Evolutionary conservation across 2,113 vertebrate species (phyloP).

Genomic region (Aythya baeri): DNA sequence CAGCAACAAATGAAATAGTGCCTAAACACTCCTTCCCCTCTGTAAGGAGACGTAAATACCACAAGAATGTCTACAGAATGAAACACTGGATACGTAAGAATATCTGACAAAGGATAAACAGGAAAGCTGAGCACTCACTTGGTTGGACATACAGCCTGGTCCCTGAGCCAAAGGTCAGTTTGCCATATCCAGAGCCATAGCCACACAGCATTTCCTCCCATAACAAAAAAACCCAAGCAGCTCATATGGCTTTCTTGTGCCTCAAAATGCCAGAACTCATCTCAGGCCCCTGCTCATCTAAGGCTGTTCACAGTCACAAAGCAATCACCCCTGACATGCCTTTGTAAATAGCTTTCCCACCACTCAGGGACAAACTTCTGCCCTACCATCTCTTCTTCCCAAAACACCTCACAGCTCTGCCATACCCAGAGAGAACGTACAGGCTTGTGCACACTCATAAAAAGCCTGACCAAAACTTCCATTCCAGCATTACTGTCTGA

Average conservation of each 20-base stretch:
- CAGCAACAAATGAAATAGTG: rapidly evolving
- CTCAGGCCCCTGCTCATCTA: no score
- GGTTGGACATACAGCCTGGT: constrained; percentile 48
- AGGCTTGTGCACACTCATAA: background rate
- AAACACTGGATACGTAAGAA: background rate
- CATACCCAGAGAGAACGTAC: background rate
- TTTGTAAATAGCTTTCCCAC: no score
- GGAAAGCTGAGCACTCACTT: constrained; percentile 44
- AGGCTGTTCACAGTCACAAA: no score
- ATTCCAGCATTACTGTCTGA: background rate
- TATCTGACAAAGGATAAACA: background rate
- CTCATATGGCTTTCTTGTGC: no score
- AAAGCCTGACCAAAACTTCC: background rate
- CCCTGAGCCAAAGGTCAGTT: constrained; percentile 49
- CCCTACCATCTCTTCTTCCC: background rate
- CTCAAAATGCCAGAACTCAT: no score
- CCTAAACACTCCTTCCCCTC: background rate
- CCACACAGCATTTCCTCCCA: constrained; percentile 36
- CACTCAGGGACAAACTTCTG: background rate
- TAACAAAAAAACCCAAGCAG: constrained; percentile 42
- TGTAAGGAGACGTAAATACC: rapidly evolving
- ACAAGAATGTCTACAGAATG: rapidly evolving
- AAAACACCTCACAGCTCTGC: background rate
- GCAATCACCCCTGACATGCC: no score
- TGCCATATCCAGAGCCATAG: background rate